phyloP scores from a whole-genome alignment of 2,797 vertebrate species.

The Hapalemur alaotrensis region DNA sequence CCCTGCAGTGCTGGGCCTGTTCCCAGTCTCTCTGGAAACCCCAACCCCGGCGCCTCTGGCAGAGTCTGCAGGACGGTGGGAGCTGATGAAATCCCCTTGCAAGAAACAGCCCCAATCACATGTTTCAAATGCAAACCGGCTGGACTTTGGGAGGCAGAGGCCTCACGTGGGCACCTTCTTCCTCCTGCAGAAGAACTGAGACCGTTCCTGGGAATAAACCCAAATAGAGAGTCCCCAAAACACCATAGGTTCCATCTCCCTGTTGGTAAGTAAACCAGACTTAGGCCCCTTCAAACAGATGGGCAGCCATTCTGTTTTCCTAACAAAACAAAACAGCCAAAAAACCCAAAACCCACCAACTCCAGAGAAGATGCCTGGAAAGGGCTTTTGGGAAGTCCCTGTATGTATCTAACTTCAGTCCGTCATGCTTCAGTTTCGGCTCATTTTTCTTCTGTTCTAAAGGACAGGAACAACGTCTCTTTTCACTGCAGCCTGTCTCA shows the following conservation, averaged over 20 bases:
- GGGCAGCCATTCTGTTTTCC: background rate
- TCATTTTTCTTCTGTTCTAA: background rate
- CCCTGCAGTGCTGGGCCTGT: background rate
- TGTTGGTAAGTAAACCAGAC: background rate
- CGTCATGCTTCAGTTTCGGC: constrained; percentile 11
- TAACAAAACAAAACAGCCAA: constrained; percentile 6
- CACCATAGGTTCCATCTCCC: background rate
- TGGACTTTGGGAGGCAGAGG: background rate
- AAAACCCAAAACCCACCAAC: background rate
- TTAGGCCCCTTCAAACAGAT: background rate
- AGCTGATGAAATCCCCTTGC: constrained; percentile 74
- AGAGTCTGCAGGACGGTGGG: background rate
- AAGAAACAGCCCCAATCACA: constrained; percentile 44
- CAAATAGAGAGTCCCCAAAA: background rate
- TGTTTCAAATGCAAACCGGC: constrained; percentile 37
- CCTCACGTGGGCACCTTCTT: background rate
- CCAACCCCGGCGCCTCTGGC: background rate
- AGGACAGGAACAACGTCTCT: constrained; percentile 34
- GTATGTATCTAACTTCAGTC: constrained; percentile 7
- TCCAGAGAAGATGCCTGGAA: background rate
- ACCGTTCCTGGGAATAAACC: background rate
- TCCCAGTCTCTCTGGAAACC: background rate
- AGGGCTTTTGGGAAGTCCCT: constrained; percentile 31
- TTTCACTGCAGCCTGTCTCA: background rate
- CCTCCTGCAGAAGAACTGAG: background rate